phyloP scores from a whole-genome alignment of 2,113 vertebrate genomes.

The Elaphurus davidianus region DNA sequence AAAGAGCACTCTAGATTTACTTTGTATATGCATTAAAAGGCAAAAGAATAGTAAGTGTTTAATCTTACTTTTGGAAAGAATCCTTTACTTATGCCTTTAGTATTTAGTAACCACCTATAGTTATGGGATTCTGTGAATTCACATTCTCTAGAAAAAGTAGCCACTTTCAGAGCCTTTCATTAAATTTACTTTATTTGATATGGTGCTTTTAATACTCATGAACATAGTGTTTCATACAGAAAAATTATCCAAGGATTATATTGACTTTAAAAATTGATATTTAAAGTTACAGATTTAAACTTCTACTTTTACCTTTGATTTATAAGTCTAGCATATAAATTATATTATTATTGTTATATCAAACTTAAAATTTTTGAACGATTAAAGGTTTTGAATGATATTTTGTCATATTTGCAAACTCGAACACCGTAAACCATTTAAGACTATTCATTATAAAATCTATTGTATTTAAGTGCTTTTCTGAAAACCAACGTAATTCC shows the following conservation, averaged over 20 bases:
- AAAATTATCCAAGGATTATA: neutral
- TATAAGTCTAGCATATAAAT: constrained; percentile 2
- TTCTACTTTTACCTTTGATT: neutral
- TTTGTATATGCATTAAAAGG: neutral
- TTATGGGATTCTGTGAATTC: neutral
- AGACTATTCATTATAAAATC: neutral
- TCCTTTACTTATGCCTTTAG: neutral
- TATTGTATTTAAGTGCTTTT: constrained; percentile 21
- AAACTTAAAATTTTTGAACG: neutral
- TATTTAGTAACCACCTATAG: neutral
- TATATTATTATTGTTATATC: neutral
- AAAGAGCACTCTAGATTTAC: neutral
- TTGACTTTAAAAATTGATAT: neutral
- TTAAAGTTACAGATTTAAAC: neutral
- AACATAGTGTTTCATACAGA: neutral
- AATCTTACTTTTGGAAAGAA: neutral
- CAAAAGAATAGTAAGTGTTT: neutral
- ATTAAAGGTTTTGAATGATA: neutral
- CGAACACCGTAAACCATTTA: neutral
- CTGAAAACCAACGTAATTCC: neutral
- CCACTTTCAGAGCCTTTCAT: neutral
- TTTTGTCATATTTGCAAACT: neutral
- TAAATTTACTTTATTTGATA: neutral
- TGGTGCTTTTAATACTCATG: neutral
- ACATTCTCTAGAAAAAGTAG: neutral